phyloP scores from a whole-genome alignment of 2,797 vertebrate species.

The Meda fulgida region DNA sequence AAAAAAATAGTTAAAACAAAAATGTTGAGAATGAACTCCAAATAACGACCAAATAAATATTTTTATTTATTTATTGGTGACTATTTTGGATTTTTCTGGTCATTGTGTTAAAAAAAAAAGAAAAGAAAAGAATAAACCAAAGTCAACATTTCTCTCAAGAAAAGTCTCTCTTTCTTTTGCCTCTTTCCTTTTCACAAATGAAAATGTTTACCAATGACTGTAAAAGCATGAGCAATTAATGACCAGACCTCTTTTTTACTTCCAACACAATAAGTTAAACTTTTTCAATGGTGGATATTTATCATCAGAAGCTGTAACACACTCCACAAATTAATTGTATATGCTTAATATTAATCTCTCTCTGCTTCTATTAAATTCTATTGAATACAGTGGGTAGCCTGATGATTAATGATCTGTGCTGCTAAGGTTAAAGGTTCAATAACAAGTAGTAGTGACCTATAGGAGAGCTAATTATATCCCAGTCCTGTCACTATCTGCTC shows the following conservation, averaged over 20 bases:
- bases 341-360: not conserved
- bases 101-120: no score
- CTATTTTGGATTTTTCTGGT: no score
- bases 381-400: not conserved
- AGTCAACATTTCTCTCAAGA: not conserved
- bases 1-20: no score
- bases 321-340: not conserved
- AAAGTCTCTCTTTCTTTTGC: not conserved
- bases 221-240: not conserved
- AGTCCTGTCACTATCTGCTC: conserved; percentile 1
- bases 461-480: conserved; percentile 21
- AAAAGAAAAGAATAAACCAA: no score
- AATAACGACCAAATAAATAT: no score
- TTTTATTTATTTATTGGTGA: no score
- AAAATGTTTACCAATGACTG: not conserved
- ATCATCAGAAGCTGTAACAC: not conserved
- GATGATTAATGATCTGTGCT: conserved; percentile 8
- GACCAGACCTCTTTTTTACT: not conserved
- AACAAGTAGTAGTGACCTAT: not conserved
- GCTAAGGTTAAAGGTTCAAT: conserved; percentile 21
- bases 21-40: no score
- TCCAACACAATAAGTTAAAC: not conserved
- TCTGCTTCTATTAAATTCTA: not conserved
- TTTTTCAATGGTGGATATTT: not conserved
- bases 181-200: not conserved